Conservation (phyloP, 2,888 invertebrate genomes). For the Lasioglossum lativentre region DNA sequence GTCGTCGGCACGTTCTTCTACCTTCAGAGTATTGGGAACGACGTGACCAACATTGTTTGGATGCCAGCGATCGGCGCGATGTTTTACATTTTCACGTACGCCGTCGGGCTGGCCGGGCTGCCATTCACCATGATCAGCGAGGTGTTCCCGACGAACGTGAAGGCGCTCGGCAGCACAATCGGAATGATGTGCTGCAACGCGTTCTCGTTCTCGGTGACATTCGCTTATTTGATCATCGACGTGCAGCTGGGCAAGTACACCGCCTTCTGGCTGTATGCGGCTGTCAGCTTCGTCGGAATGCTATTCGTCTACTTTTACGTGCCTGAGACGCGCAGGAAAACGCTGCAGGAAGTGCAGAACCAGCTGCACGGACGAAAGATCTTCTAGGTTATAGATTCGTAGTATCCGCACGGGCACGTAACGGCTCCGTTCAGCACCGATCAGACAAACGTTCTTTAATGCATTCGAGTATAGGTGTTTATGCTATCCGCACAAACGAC, state of each 20-base stretch:
- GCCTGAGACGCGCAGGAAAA: constrained; percentile 69
- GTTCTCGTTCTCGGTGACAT: constrained; percentile 50
- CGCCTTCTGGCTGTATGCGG: constrained; percentile 65
- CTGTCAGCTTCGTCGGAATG: constrained; percentile 37
- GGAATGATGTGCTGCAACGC: constrained; percentile 46
- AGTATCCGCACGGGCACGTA: not conserved
- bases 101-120: constrained; percentile 63
- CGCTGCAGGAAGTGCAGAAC: constrained; percentile 69
- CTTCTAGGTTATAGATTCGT: not conserved
- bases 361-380: constrained; percentile 42
- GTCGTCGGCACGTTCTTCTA: constrained; percentile 68
- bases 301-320: constrained; percentile 58
- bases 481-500: too few species aligned
- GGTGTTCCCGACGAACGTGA: constrained; percentile 70
- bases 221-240: constrained; percentile 55
- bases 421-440: too few species aligned
- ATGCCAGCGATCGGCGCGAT: constrained; percentile 59
- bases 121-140: constrained; percentile 70
- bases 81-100: constrained; percentile 63
- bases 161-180: constrained; percentile 61
- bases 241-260: constrained; percentile 46
- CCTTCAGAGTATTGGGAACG: constrained; percentile 18
- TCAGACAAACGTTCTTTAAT: too few species aligned
- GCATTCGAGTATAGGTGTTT: too few species aligned
- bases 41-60: constrained; percentile 60